phyloP scores from a whole-genome alignment of 2,888 invertebrate species.

The Ethmia dodecea region DNA sequence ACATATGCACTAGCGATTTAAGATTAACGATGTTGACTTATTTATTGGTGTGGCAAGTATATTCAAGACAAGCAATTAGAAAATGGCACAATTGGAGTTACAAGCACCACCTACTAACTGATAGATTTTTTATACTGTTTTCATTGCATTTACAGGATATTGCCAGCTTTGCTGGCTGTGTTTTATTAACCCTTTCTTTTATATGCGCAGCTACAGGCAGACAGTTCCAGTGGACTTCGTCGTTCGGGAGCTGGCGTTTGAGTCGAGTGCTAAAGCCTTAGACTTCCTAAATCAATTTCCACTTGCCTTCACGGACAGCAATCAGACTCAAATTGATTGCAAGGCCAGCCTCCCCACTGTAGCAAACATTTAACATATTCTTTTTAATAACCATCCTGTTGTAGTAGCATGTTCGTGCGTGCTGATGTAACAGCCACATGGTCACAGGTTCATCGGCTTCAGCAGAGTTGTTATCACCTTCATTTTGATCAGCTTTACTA shows the following conservation, averaged over 20 bases:
- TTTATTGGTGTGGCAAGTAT: too few species aligned
- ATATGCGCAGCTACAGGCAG: conserved; percentile 94
- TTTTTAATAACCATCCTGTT: conserved; percentile 54
- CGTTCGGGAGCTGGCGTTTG: conserved; percentile 92
- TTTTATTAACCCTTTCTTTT: conserved; percentile 60
- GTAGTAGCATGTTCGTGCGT: conserved; percentile 56
- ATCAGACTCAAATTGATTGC: conserved; percentile 91
- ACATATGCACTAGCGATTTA: too few species aligned
- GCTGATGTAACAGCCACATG: conserved; percentile 54
- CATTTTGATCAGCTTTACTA: conserved; percentile 59
- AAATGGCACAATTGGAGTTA: too few species aligned
- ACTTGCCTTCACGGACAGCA: conserved; percentile 83
- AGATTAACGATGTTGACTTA: too few species aligned
- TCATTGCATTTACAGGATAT: too few species aligned
- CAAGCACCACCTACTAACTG: too few species aligned
- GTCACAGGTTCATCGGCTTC: conserved; percentile 37
- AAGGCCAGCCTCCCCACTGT: conserved; percentile 85
- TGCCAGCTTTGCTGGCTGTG: conserved; percentile 54
- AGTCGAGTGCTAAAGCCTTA: conserved; percentile 87
- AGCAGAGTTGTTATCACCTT: conserved; percentile 42
- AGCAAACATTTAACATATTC: conserved; percentile 74
- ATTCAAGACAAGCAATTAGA: too few species aligned
- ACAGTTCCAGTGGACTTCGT: conserved; percentile 92
- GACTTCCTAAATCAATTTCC: conserved; percentile 92
- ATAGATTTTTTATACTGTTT: too few species aligned